These are phyloP conservation scores for Stomatorhinus ivindoensis DNA, from an alignment of 2,113 vertebrate species.

Conservation along the genomic window DNA sequence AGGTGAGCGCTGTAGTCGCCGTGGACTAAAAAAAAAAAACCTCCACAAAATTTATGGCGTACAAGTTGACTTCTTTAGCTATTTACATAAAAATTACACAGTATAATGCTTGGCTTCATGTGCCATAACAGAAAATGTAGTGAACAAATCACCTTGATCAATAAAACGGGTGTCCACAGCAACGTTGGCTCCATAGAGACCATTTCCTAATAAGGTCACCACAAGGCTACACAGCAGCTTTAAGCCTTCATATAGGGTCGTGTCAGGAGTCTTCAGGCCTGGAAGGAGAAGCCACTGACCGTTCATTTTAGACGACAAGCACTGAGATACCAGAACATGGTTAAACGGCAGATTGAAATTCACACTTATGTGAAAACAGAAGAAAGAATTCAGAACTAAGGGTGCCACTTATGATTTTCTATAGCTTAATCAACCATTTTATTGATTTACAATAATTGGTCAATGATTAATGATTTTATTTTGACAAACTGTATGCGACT, in stretches of 20 bases:
- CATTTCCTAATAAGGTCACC: conserved; percentile 65
- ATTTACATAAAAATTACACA: not conserved
- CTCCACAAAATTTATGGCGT: not conserved
- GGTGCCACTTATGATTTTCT: too few species aligned
- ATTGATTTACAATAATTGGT: too few species aligned
- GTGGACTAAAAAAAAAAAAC: not conserved
- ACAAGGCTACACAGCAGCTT: conserved; percentile 78
- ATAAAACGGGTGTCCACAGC: conserved; percentile 52
- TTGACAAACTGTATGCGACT: too few species aligned
- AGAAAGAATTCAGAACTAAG: not conserved
- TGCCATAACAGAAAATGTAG: not conserved
- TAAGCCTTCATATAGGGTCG: conserved; percentile 65
- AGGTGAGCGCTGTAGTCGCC: not conserved
- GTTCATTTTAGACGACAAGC: not conserved
- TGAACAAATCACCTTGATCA: conserved; percentile 59
- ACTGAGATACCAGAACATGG: not conserved
- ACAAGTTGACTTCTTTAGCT: not conserved
- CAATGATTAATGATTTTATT: too few species aligned
- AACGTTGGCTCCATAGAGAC: conserved; percentile 49
- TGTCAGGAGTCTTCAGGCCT: conserved; percentile 72
- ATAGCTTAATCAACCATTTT: too few species aligned
- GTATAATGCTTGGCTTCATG: not conserved
- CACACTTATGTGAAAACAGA: not conserved
- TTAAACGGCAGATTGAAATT: not conserved
- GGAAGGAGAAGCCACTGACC: not conserved